Base-by-base conservation (phyloP, 2,113 vertebrate genomes). In the Sardina pilchardus region DNA sequence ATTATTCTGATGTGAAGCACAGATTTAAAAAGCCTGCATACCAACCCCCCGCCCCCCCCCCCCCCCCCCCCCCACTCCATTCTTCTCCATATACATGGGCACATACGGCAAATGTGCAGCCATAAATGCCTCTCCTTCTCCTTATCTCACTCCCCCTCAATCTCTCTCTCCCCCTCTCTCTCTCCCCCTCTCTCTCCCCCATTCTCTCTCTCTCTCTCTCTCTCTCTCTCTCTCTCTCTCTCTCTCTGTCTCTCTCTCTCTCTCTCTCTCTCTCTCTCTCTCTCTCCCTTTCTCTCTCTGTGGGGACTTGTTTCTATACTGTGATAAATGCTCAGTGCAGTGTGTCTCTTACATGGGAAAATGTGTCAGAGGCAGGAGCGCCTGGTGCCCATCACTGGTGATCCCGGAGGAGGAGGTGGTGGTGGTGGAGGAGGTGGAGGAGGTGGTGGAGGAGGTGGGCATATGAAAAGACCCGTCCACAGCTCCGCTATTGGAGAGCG, bases 1-100 rank as follows among this genome's bases (percentile, higher is more conserved):
- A 90, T 91, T 82, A 86, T 90, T 89, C 85, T 88, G 89, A 92
- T 89, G 89, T 53, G 89, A 53, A 92, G 90, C 84, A 89, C 88
- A 90, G 88, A 86, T 91, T 88, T 88, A 91, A 89, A 89, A 82
- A 86, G 82, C 44, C 78, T 39, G 26, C 83, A 85, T 90, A 83
- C 80, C n/a, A n/a, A n/a, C n/a, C n/a, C n/a, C n/a, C n/a, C n/a
- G n/a, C 89, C 81, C 81, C 81, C 84, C 24, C 39, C 2, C 48
- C 6, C n/a, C n/a, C 89, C 81, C 81, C 81, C 84, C 24, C 39
- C 2, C 48, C 6, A 3, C 14, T 50, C 30, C 4, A 16, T 81
- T 4, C 10, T 4, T 21, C n/a, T n/a, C n/a, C n/a, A n/a, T n/a
- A 42, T 42, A 42, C 39, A 42, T 42, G 4, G 39, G 4, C 39